Evolutionary conservation across 2,113 vertebrate species (phyloP).

Genomic region (Semnornis frantzii): DNA sequence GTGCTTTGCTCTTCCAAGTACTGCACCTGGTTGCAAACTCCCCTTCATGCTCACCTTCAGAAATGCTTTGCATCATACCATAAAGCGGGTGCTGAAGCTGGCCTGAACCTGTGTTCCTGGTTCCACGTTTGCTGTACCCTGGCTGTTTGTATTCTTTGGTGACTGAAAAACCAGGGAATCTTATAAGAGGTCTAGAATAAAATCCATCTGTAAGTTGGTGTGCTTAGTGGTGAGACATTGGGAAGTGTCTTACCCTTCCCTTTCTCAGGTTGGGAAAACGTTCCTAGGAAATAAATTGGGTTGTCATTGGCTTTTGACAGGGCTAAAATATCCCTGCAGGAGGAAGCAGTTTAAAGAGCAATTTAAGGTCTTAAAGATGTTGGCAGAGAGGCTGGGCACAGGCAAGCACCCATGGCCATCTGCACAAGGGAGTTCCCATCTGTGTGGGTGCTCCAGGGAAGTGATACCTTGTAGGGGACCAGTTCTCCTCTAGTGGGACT

Average conservation of each 20-base stretch:
- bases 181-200: neutral
- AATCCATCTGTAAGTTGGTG: neutral
- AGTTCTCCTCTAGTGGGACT: neutral
- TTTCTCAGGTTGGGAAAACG: neutral
- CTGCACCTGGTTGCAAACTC: neutral
- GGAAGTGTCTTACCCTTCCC: neutral
- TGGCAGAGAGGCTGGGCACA: neutral
- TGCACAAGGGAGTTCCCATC: accelerated
- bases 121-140: neutral
- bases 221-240: neutral
- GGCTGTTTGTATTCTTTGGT: neutral
- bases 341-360: neutral
- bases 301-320: neutral
- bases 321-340: neutral
- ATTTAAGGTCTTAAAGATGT: neutral
- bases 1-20: neutral
- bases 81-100: neutral
- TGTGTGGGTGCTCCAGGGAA: neutral
- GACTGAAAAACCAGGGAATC: neutral
- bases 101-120: accelerated
- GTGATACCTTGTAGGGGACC: neutral
- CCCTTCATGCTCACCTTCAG: neutral
- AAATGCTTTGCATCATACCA: neutral
- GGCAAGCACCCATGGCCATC: neutral
- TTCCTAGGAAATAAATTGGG: neutral